phyloP scores from a whole-genome alignment of 2,888 invertebrate species.

The Apamea monoglypha region DNA sequence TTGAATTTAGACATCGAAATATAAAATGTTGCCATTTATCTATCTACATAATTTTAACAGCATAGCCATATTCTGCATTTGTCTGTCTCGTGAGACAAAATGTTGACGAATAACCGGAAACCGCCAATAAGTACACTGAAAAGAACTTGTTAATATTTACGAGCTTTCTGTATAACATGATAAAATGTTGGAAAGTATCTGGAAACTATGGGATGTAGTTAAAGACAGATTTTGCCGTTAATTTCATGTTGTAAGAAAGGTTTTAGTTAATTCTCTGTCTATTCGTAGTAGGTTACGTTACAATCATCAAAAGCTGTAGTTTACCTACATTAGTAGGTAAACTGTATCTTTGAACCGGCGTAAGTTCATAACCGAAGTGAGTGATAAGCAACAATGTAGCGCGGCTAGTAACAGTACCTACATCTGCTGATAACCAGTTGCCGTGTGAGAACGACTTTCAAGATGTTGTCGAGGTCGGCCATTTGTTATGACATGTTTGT shows the following conservation, averaged over 20 bases:
- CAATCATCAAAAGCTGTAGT: neutral
- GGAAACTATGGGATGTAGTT: neutral
- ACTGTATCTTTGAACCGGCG: too few relatives aligned
- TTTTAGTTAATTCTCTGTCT: neutral
- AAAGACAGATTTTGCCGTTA: neutral
- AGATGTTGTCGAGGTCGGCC: neutral
- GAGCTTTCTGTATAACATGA: neutral
- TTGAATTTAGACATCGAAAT: neutral
- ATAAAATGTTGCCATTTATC: neutral
- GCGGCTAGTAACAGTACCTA: conserved; percentile 13
- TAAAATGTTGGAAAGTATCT: neutral
- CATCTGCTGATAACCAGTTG: conserved; percentile 21
- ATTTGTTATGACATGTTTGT: neutral
- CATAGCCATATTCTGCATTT: neutral
- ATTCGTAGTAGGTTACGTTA: neutral
- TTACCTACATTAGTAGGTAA: neutral
- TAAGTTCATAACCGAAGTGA: neutral
- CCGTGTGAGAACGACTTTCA: conserved; percentile 7
- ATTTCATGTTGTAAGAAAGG: neutral
- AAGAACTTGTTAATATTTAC: neutral
- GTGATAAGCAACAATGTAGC: conserved; percentile 43
- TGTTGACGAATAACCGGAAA: neutral
- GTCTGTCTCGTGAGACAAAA: neutral
- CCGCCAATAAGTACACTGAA: too few relatives aligned
- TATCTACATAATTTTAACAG: neutral